Percentiles rank a stretch among this genome's conserved stretches.
Conservation (phyloP, 2,113 vertebrate genomes). For the Saguinus midas region DNA sequence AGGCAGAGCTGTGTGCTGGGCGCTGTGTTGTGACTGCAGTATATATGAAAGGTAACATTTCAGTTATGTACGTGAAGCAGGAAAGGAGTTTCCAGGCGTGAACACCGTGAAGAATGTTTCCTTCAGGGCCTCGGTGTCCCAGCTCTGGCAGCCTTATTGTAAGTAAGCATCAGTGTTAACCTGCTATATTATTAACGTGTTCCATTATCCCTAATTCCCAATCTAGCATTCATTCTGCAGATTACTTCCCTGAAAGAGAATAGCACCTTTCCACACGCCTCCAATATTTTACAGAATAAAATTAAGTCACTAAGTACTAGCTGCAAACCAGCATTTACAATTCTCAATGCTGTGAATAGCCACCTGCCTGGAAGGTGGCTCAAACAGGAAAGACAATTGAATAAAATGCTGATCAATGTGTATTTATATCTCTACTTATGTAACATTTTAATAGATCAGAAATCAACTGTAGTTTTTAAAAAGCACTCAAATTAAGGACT, state of each 20-base stretch:
- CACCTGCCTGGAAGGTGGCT: slow-evolving; percentile 51
- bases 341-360: slow-evolving; percentile 59
- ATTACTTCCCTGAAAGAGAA: slow-evolving; percentile 69
- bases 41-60: neutral
- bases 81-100: slow-evolving; percentile 42
- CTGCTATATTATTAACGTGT: slow-evolving; percentile 67
- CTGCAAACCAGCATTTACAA: slow-evolving; percentile 58
- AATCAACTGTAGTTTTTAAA: neutral
- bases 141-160: slow-evolving; percentile 51
- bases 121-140: slow-evolving; percentile 50
- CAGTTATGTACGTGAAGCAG: neutral
- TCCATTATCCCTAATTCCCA: slow-evolving; percentile 64
- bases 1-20: neutral
- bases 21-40: neutral
- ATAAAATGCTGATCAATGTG: slow-evolving; percentile 63
- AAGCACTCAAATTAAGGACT: slow-evolving; percentile 13
- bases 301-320: slow-evolving; percentile 78
- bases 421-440: slow-evolving; percentile 79
- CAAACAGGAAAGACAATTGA: slow-evolving; percentile 10
- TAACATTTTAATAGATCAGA: slow-evolving; percentile 59
- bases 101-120: slow-evolving; percentile 18
- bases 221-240: slow-evolving; percentile 62
- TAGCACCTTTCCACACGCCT: slow-evolving; percentile 75
- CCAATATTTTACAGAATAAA: slow-evolving; percentile 75
- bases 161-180: slow-evolving; percentile 50